These are phyloP conservation scores for Cavia porcellus DNA, from an alignment of 2,113 vertebrate genomes.

Conservation along the genomic window DNA sequence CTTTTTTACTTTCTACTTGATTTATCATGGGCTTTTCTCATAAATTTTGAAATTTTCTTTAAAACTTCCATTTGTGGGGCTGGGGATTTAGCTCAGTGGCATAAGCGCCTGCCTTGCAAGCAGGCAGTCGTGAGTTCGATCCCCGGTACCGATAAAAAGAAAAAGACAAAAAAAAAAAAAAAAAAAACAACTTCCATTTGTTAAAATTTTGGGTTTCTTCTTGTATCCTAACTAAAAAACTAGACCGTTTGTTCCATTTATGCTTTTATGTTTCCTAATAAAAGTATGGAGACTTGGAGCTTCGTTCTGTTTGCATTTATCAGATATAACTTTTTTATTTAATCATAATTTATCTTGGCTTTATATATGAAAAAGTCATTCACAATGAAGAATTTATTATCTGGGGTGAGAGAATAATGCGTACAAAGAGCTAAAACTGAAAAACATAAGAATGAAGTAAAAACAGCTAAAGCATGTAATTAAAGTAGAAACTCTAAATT, in stretches of 20 bases:
- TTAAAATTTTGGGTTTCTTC: conserved; percentile 3
- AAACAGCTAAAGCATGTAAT: background rate
- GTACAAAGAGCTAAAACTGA: background rate
- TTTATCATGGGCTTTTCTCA: background rate
- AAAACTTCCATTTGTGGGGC: background rate
- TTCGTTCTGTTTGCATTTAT: background rate
- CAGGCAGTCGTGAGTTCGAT: too few relatives aligned
- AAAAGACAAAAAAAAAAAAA: too few relatives aligned
- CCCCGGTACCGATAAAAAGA: too few relatives aligned
- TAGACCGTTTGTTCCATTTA: background rate
- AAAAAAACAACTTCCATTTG: background rate
- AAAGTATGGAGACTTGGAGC: background rate
- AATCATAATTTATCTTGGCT: background rate
- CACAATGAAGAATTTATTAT: background rate
- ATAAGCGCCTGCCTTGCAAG: too few relatives aligned
- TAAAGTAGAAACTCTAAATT: background rate
- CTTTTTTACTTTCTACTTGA: conserved; percentile 23
- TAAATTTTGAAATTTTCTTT: background rate
- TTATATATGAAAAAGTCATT: conserved; percentile 9
- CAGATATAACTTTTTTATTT: background rate
- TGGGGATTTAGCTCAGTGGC: too few relatives aligned
- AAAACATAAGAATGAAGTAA: background rate
- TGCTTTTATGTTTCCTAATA: background rate
- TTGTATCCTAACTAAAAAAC: background rate
- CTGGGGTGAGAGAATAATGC: background rate